Evolutionary conservation across 2,888 invertebrate species (phyloP), one percentile per base, ranked within the genome.

Genomic region (Cataglyphis cursor): DNA sequence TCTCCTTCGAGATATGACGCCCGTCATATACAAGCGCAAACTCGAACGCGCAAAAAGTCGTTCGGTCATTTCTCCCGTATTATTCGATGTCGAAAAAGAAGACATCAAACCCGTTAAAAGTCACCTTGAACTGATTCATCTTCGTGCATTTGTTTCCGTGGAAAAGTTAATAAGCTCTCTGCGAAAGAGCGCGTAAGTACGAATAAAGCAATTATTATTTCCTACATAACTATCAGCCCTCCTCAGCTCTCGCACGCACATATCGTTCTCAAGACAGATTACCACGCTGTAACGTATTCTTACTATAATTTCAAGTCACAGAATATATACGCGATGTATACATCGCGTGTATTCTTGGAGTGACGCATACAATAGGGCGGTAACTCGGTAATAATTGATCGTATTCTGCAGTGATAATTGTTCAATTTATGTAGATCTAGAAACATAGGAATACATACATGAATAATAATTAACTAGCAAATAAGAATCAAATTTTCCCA

Each of bases 1-100:
- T 89, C 89, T 89, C 24, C 38, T 35, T 31, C 59, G 59, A 54
- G 62, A 72, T 87, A 89, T 88, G 88, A 64, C 70, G 82, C 41
- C 38, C 64, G 64, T 66, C n/a, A 80, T 82, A 24, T 62, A 80
- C 83, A 31, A 74, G 74, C 48, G 73, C 48, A 48, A 48, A 48
- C n/a, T 44, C 74, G 48, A 31, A 28, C n/a, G 64, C 64, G 88
- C 74, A 61, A 73, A 21, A 62, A 51, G 41, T 24, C 18, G 65
- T n/a, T 24, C 31, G 57, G 12, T 2, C n/a, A 57, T 59, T 59
- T 21, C 31, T 80, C 44, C 41, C 76, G 41, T 31, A 59, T 78
- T 57, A 44, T 15, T 35, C 72, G 44, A 44, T 59, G 78, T 78
- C 9, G 62, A 24, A 48, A 61, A 82, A 54, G 44, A 75, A 24